Evolutionary conservation across 2,888 invertebrate species (phyloP), one percentile per base, ranked within the genome.

Genomic region (Drosophila paramelanica): DNA sequence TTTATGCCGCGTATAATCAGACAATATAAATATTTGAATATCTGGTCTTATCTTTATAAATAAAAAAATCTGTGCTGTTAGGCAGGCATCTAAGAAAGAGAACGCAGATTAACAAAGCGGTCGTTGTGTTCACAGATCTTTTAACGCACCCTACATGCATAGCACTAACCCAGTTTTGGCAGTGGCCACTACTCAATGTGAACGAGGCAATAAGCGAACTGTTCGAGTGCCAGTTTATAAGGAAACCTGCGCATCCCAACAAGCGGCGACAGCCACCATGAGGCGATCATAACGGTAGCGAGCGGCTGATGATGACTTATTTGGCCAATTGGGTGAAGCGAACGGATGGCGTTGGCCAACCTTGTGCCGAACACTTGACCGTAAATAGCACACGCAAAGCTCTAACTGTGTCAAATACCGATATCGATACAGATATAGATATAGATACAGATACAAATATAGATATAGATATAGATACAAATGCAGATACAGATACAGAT

Each of bases 261-360:
- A 42, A 51, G 56, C 55, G 50, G 45, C 53, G 38, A 39, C 52
- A 27, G 60, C 47, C 36, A 55, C 46, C 20, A 41, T 58, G 67
- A 41, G 43, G 55, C 38, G 55, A 64, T 71, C 45, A 56, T 82
- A 79, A 79, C 85, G 88, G 81, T 78, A 50, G 43, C 41, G 33
- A 43, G 33, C 46, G 38, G 45, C 36, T 50, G 58, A 53, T 66
- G 78, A 77, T 79, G 77, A 77, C 86, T 88, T 84, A 84, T 88
- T 88, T 84, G 84, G 84, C 84, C 87, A 84, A 84, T 84, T 84
- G 88, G 84, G 84, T 84, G 84, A 84, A 86, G 73, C 78, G 74
- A 64, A 67, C 53, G 57, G 27, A 2, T 17, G 39, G 39, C 33
- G 41, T 46, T 56, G 59, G 71, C 49, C 73, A 88, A 79, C 82